Base-by-base conservation (phyloP, 2,888 invertebrate species). In the Athrips mouffetella region DNA sequence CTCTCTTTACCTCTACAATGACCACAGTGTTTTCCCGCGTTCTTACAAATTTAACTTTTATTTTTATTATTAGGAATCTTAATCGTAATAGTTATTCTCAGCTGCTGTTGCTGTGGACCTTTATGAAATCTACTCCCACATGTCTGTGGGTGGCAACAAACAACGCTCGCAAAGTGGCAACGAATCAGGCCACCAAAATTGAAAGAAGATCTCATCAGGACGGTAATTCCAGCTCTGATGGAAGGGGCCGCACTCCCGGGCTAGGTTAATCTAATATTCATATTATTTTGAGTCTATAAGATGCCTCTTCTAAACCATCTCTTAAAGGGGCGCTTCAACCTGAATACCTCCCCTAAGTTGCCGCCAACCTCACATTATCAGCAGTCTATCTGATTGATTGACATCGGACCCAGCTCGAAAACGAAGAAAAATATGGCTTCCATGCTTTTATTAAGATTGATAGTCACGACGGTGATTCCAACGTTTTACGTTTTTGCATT, bases 371-470 rank as follows among this genome's bases (percentile, higher is more conserved):
- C 50, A 53, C 47, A 61, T 66, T 75, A 75, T 73, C 74, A 65
- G 60, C 65, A 63, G 67, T 72, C 73, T 71, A 78, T 78, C 77
- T 68, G 62, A 49, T 59, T 82, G 83, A 84, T 77, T 80, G 84
- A 83, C 82, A 75, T 65, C 61, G 66, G 68, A 68, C 73, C 63
- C 72, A 69, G 75, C 68, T 67, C 49, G 52, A 62, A 63, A 69
- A 68, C 67, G 72, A 74, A 76, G 75, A 77, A 83, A 82, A 85
- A 84, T 83, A 82, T 80, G 72, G 73, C 80, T 77, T 76, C 70
- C 73, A 69, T 68, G 65, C 70, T 59, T 70, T 76, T 80, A 85
- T 85, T 77, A 79, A 81, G 86, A 85, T 85, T 84, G 84, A 86
- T 86, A 68, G 68, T 53, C 54, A 55, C 60, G 56, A 55, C 60